Evolutionary conservation across 1,140 invertebrate species (phyloP), one percentile per base, ranked within the genome.

Genomic region (Ostrea denselamellosa): DNA sequence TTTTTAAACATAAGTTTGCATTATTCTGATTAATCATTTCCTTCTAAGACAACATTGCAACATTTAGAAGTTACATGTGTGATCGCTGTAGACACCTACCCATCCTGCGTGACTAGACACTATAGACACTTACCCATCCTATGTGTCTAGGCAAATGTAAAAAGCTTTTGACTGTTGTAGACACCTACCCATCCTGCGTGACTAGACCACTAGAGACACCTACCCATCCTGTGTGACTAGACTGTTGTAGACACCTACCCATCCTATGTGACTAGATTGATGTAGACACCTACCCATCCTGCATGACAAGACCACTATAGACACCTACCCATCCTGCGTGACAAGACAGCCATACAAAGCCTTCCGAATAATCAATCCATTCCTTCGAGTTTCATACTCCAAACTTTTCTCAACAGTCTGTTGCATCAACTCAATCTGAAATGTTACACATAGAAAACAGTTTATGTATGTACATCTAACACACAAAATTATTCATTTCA

Each of bases 341-440:
- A 92, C 87, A 84, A 95, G 91, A 91, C 95, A 94, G 17, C 96
- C 96, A 92, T 95, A 99, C 4, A 98, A 91, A 0, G 98, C 98
- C 94, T 97, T 96, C 0, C 97, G 95, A 89, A 99, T 98, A 52
- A 99, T 96, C 14, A 99, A 95, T 52, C 95, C 95, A 25, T 96
- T 97, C 97, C 96, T 96, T 89, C 96, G 98, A 88, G 96, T 96
- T 92, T 97, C 97, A 96, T 96, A 90, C 96, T 98, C 93, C 95
- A 96, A 92, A 97, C 94, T 95, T 89, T 95, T 92, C 65, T 95
- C 94, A 14, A 96, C 95, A 25, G 95, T 95, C 90, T 95, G 95
- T 88, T 94, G 96, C 98, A 99, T 99, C 14, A 99, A 95, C 81
- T 98, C 97, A 0, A 98, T 89, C 95, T 95, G 86, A 52, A 91